Base-by-base conservation (phyloP, 2,888 invertebrate genomes). In the Horisme vitalbata region DNA sequence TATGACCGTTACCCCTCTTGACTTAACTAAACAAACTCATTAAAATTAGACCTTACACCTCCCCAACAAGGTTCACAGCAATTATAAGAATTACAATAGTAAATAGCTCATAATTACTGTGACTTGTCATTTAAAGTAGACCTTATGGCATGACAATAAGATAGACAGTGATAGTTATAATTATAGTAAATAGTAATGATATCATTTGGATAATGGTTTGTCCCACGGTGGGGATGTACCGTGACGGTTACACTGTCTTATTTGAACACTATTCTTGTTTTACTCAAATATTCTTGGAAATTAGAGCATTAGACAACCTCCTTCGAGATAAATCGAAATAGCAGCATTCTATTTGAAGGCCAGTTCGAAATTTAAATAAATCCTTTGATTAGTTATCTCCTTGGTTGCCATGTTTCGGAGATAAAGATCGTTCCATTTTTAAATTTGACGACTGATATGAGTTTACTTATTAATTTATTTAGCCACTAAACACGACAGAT, bases 141-240 rank as follows among this genome's bases (percentile, higher is more conserved):
- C 49, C 9, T 35, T 44, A 39, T 27, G 8, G 0, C 20, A 2
- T 23, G 8, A 6, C 3, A 7, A 49, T 32, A 41, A 39, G 15
- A 21, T 44, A 26, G 9, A 28, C 13, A 18, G 6, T 26, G 14
- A 23, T 12, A 21, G 30, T 51, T 38, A 10, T 39, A 34, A 34
- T 33, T 33, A 18, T 4, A 10, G 12, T 24, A 3, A n/a, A 14
- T 18, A 24, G 20, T 26, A 26, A 33, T 41, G 20, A 4, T 32
- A 21, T 30, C 15, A 45, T 50, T 52, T 55, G 52, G 47, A 55
- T 53, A 52, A 45, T 51, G 13, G 24, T 43, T 34, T 55, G 31
- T 65, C 65, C 57, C 65, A 65, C 65, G 61, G 34, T 53, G 59
- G 45, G 44, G 55, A 45, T 24, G 26, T 44, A 44, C 43, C 44